phyloP scores from a whole-genome alignment of 2,888 invertebrate species.

The Coremacera marginata region DNA sequence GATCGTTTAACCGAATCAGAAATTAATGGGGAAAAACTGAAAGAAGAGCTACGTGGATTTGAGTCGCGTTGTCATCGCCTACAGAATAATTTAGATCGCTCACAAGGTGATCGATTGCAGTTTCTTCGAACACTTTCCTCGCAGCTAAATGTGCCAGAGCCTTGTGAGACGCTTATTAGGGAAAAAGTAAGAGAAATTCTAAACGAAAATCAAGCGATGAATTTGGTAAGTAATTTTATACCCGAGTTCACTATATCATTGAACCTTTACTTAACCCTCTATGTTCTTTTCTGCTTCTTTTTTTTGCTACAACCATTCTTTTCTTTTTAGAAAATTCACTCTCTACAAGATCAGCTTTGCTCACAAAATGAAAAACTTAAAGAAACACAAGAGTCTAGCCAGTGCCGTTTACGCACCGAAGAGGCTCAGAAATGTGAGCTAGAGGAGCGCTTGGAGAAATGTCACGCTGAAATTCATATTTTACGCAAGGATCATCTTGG shows the following conservation, averaged over 20 bases:
- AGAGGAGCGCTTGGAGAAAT: slow-evolving; percentile 81
- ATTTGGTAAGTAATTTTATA: slow-evolving; percentile 72
- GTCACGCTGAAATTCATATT: slow-evolving; percentile 83
- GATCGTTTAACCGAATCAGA: slow-evolving; percentile 82
- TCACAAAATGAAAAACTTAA: slow-evolving; percentile 78
- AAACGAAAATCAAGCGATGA: slow-evolving; percentile 82
- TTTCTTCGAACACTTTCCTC: slow-evolving; percentile 65
- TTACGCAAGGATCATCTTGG: slow-evolving; percentile 67
- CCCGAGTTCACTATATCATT: neutral
- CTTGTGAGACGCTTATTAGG: slow-evolving; percentile 82
- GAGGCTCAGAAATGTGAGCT: slow-evolving; percentile 77
- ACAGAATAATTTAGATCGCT: slow-evolving; percentile 66
- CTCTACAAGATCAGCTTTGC: slow-evolving; percentile 81
- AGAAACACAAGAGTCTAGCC: slow-evolving; percentile 72
- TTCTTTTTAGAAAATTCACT: slow-evolving; percentile 77
- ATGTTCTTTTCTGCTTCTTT: neutral
- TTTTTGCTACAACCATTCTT: neutral
- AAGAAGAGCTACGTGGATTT: slow-evolving; percentile 68
- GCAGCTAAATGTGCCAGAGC: slow-evolving; percentile 78
- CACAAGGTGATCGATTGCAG: slow-evolving; percentile 67
- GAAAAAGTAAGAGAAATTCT: slow-evolving; percentile 83
- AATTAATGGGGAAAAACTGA: slow-evolving; percentile 73
- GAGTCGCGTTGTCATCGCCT: slow-evolving; percentile 68
- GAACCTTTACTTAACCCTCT: neutral
- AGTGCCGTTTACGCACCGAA: slow-evolving; percentile 77